Conservation (phyloP, 2,888 invertebrate species). For the Sesia apiformis region DNA sequence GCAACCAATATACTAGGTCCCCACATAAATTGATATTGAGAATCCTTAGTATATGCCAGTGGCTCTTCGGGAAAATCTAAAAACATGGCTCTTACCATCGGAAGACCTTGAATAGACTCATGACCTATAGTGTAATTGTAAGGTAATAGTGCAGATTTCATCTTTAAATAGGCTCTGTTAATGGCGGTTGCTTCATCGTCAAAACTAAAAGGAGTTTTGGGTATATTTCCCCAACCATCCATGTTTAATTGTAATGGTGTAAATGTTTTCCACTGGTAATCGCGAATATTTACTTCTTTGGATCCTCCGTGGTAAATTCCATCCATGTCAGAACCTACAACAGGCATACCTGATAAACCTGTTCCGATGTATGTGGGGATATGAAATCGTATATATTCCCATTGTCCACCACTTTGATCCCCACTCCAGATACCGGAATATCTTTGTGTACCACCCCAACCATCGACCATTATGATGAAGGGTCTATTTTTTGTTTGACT, state of each 20-base stretch:
- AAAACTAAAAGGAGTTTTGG: conserved; percentile 54
- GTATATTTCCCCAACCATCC: conserved; percentile 59
- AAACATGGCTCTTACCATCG: conserved; percentile 63
- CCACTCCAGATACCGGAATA: conserved; percentile 61
- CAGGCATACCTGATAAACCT: conserved; percentile 55
- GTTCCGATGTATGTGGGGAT: conserved; percentile 61
- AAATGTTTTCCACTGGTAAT: conserved; percentile 65
- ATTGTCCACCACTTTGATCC: conserved; percentile 58
- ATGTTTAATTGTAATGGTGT: conserved; percentile 62
- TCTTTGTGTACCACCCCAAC: conserved; percentile 65
- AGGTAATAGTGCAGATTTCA: conserved; percentile 58
- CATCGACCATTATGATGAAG: conserved; percentile 59
- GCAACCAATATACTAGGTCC: conserved; percentile 58
- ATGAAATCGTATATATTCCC: conserved; percentile 66
- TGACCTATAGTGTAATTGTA: conserved; percentile 56
- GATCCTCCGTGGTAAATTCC: conserved; percentile 52
- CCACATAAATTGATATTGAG: conserved; percentile 68
- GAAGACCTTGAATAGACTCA: conserved; percentile 42
- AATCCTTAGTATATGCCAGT: conserved; percentile 41
- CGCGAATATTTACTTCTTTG: conserved; percentile 48
- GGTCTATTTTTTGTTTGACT: conserved; percentile 33
- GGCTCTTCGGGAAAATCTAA: conserved; percentile 48
- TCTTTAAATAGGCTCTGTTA: conserved; percentile 58
- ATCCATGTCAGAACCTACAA: conserved; percentile 63
- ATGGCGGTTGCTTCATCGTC: conserved; percentile 43